These are phyloP conservation scores for Lacanobia oleracea DNA, from an alignment of 2,888 invertebrate genomes.

Conservation along the genomic window DNA sequence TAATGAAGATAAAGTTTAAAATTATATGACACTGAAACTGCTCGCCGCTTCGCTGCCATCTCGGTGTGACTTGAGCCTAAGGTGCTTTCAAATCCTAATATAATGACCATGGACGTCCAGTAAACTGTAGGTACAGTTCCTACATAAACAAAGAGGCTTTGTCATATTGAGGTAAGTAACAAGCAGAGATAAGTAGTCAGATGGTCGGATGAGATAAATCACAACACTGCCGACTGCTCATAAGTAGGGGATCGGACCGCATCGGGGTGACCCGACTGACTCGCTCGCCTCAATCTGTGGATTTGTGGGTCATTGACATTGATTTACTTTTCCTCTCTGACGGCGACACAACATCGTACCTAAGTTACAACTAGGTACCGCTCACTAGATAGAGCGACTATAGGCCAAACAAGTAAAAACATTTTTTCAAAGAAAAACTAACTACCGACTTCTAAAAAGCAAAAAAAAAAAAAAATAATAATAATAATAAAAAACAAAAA, in stretches of 20 bases:
- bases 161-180: not conserved
- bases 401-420: too few relatives aligned
- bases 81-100: too few relatives aligned
- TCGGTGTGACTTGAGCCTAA: too few relatives aligned
- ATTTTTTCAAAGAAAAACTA: too few relatives aligned
- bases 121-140: not conserved
- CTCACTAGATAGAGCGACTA: not conserved
- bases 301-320: slow-evolving; percentile 38
- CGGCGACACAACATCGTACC: not conserved
- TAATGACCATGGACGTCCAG: too few relatives aligned
- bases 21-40: too few relatives aligned
- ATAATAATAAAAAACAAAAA: too few relatives aligned
- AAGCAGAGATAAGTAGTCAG: not conserved
- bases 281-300: slow-evolving; percentile 15
- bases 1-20: too few relatives aligned
- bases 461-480: too few relatives aligned
- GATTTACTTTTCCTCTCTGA: slow-evolving; percentile 16
- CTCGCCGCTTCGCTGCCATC: too few relatives aligned
- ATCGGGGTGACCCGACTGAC: slow-evolving; percentile 31
- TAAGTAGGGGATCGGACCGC: slow-evolving; percentile 9
- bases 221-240: not conserved
- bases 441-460: too few relatives aligned
- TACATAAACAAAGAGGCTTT: not conserved
- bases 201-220: not conserved
- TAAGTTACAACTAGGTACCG: not conserved